Evolutionary conservation across 2,888 invertebrate genomes (phyloP).

Genomic region (Leptodirus hochenwartii): DNA sequence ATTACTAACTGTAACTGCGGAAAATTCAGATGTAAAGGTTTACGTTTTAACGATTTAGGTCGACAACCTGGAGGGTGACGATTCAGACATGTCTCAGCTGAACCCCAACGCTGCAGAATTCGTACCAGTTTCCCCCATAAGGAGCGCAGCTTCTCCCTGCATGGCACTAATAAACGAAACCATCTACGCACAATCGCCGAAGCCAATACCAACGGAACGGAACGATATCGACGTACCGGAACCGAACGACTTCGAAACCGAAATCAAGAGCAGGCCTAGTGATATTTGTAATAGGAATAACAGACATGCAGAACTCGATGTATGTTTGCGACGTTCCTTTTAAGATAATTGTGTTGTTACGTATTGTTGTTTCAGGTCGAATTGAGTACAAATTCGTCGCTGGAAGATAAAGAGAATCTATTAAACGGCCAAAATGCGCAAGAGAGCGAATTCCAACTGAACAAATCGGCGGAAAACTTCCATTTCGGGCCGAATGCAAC

Average conservation of each 20-base stretch:
- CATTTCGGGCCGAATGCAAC: slow-evolving; percentile 43
- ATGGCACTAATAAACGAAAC: slow-evolving; percentile 25
- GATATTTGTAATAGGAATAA: slow-evolving; percentile 41
- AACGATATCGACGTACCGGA: slow-evolving; percentile 28
- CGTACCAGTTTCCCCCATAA: slow-evolving; percentile 46
- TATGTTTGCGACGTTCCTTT: too few relatives aligned
- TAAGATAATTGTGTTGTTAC: background rate
- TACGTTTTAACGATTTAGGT: too few relatives aligned
- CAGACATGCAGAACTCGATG: slow-evolving; percentile 31
- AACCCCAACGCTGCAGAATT: slow-evolving; percentile 81
- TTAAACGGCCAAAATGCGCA: slow-evolving; percentile 27
- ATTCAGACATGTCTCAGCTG: slow-evolving; percentile 55
- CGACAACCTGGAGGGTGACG: too few relatives aligned
- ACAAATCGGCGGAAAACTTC: slow-evolving; percentile 24
- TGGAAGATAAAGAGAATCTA: slow-evolving; percentile 25
- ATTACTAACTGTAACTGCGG: too few relatives aligned
- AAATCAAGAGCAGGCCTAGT: slow-evolving; percentile 41
- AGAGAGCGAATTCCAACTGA: slow-evolving; percentile 25
- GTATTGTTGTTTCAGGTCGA: background rate
- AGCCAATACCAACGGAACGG: slow-evolving; percentile 37
- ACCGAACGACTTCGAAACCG: slow-evolving; percentile 43
- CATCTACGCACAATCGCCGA: slow-evolving; percentile 48
- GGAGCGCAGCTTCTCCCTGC: slow-evolving; percentile 27
- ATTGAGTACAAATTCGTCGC: slow-evolving; percentile 15
- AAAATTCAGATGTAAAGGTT: too few relatives aligned